These are phyloP conservation scores for Dioctria rufipes DNA, from an alignment of 2,888 invertebrate species.

Conservation along the genomic window DNA sequence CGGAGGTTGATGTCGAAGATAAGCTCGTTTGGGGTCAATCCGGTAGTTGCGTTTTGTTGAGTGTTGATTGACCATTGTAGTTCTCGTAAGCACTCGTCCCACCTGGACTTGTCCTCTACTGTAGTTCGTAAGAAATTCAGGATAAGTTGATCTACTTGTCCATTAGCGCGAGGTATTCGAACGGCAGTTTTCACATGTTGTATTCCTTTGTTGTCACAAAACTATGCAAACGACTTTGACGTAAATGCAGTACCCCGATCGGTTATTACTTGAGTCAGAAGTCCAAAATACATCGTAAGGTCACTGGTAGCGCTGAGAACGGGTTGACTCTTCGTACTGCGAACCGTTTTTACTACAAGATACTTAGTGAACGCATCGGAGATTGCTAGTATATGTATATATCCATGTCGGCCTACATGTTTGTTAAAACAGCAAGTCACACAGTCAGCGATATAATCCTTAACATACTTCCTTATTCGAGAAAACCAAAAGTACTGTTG, in stretches of 20 bases:
- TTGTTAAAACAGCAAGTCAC: constrained; percentile 54
- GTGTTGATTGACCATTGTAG: too few species aligned
- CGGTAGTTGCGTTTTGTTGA: too few species aligned
- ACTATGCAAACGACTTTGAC: constrained; percentile 54
- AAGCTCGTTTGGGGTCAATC: too few species aligned
- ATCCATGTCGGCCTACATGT: constrained; percentile 36
- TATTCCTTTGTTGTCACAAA: constrained; percentile 47
- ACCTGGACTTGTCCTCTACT: too few species aligned
- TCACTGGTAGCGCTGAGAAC: constrained; percentile 45
- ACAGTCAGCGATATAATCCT: constrained; percentile 51
- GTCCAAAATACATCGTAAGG: constrained; percentile 47
- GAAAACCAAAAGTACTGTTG: constrained; percentile 60
- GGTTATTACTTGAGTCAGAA: constrained; percentile 51
- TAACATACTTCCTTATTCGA: constrained; percentile 52
- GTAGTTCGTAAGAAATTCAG: constrained; percentile 5
- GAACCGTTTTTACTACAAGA: constrained; percentile 46
- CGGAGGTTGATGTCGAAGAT: too few species aligned
- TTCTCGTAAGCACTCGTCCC: too few species aligned
- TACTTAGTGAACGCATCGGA: constrained; percentile 58
- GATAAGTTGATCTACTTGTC: constrained; percentile 51
- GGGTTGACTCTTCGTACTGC: constrained; percentile 23
- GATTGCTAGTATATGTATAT: constrained; percentile 54
- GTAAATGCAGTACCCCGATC: constrained; percentile 60
- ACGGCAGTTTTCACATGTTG: constrained; percentile 48
- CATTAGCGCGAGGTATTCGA: constrained; percentile 57